Conservation (phyloP, 2,113 vertebrate genomes). For the Rhynchopsitta pachyrhyncha region DNA sequence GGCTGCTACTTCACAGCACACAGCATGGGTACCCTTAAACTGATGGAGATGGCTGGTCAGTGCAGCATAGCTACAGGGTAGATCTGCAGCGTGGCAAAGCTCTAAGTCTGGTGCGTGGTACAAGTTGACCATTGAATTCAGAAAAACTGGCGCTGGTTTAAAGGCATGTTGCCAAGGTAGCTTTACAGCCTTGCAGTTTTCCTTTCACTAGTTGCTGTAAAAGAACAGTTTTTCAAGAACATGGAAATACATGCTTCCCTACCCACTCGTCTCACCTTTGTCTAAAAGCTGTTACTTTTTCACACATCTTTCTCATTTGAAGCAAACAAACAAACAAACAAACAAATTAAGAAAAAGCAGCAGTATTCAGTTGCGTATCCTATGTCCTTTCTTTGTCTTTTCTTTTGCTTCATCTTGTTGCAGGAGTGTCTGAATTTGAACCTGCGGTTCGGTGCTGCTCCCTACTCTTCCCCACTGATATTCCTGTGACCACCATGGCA, state of each 20-base stretch:
- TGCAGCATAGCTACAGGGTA: background rate
- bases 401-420: background rate
- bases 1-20: background rate
- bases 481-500: background rate
- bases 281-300: background rate
- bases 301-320: background rate
- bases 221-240: background rate
- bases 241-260: background rate
- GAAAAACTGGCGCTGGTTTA: background rate
- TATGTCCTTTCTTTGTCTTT: background rate
- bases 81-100: background rate
- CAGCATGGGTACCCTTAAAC: too few relatives aligned
- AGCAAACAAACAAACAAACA: background rate
- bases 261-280: background rate
- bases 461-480: background rate
- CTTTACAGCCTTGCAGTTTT: background rate
- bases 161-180: background rate
- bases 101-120: background rate
- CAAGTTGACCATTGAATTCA: background rate
- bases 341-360: too few relatives aligned
- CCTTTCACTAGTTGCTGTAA: background rate
- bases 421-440: background rate
- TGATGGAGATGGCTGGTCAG: background rate
- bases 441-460: rapidly evolving
- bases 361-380: background rate